Evolutionary conservation across 2,797 vertebrate genomes (phyloP), one percentile per base, ranked within the genome.

Genomic region (Epinephelus coioides): DNA sequence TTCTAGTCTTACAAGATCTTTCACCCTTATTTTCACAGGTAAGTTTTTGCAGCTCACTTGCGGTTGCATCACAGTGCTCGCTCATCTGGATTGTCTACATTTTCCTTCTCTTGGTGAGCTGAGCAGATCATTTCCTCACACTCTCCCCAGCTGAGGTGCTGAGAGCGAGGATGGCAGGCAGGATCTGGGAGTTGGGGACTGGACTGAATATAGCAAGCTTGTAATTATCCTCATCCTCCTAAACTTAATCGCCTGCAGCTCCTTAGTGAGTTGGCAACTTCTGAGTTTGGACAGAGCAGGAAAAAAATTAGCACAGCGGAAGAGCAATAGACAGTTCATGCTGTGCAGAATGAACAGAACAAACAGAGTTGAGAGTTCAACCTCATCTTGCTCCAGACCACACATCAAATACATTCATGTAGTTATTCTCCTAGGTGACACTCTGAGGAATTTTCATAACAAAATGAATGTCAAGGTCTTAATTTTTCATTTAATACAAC

Each of bases 161-260:
- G 61, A 65, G 43, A 76, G 18, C 1, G 47, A 78, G 46, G 76
- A 57, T 49, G 53, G 65, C 59, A 63, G 79, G 75, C 72, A 53
- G 74, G 71, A 84, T 77, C 74, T 68, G 73, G 73, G 64, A 87
- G 43, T 63, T 55, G 68, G 69, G 66, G 66, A 79, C 47, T 77
- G 1, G 1, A 72, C 76, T 76, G 82, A 88, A 79, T 87, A 81
- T 55, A 71, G 86, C 51, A 69, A 80, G 74, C 74, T 85, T 91
- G 81, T 89, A 89, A 88, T 89, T 85, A 89, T 86, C 74, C 75
- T 87, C 83, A 76, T 85, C 81, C 82, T 86, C 85, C 68, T 73
- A 81, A 86, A 73, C 71, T 79, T 81, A 85, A 84, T 88, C 10
- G 60, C 82, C 40, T 77, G 73, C 73, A 69, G 83, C 59, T 88